Percentiles rank a stretch among this genome's conserved stretches.
Evolutionary conservation across 2,113 vertebrate species (phyloP).

Genomic region (Sinosuthora webbiana): DNA sequence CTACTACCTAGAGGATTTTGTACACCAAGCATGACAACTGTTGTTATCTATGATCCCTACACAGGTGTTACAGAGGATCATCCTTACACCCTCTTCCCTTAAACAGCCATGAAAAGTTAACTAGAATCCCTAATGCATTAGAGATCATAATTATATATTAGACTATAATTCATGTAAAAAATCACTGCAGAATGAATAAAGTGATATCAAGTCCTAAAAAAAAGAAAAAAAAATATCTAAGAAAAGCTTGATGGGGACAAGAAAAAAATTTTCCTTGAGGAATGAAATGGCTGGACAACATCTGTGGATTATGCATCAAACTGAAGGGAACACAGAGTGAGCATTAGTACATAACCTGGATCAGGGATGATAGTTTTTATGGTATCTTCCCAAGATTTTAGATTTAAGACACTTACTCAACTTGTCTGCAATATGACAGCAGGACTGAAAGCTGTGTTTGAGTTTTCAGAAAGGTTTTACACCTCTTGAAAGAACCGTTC

Average conservation of each 20-base stretch:
- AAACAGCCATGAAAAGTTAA: not conserved
- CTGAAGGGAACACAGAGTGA: not conserved
- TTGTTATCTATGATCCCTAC: not conserved
- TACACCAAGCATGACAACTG: not conserved
- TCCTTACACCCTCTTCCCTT: not conserved
- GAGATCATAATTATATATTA: no score
- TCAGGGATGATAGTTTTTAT: not conserved
- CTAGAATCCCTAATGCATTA: not conserved
- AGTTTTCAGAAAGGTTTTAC: not conserved
- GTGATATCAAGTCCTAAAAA: accelerated
- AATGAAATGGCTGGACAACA: not conserved
- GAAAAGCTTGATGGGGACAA: not conserved
- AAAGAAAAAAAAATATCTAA: not conserved
- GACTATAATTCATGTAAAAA: not conserved
- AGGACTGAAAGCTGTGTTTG: not conserved
- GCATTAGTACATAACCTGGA: not conserved
- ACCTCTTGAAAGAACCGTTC: not conserved
- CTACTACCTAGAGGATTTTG: not conserved
- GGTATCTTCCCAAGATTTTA: not conserved
- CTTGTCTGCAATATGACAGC: not conserved
- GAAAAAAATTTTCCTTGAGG: not conserved
- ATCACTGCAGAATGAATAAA: not conserved
- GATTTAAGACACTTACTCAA: not conserved
- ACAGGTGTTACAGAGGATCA: not conserved
- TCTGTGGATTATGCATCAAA: not conserved